Evolutionary conservation across 2,888 invertebrate genomes (phyloP).

Genomic region (Operophtera brumata): DNA sequence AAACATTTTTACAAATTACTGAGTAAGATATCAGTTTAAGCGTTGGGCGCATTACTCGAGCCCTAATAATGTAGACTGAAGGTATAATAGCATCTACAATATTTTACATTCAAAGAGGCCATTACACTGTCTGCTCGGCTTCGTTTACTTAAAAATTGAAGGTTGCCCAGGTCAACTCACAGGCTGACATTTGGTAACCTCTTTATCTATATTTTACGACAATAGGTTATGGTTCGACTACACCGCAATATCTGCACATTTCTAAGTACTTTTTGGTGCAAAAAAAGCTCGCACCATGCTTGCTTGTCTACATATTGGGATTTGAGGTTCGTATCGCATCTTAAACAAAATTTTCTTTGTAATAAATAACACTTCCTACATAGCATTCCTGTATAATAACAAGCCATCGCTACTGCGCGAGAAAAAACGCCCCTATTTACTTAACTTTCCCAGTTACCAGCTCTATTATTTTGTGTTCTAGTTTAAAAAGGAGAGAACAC

Average conservation of each 20-base stretch:
- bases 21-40: constrained; percentile 10
- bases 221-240: constrained; percentile 13
- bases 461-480: constrained; percentile 46
- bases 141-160: constrained; percentile 32
- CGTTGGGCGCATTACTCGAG: constrained; percentile 12
- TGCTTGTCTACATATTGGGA: constrained; percentile 13
- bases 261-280: neutral
- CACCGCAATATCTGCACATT: neutral
- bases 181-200: constrained; percentile 41
- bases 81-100: constrained; percentile 25
- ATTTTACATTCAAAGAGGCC: constrained; percentile 24
- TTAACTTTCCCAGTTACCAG: constrained; percentile 31
- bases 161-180: constrained; percentile 41
- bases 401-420: constrained; percentile 28
- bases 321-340: constrained; percentile 18
- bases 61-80: constrained; percentile 14
- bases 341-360: constrained; percentile 23
- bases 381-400: constrained; percentile 34
- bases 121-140: constrained; percentile 30
- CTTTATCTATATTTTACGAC: constrained; percentile 36
- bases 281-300: neutral
- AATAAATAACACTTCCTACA: constrained; percentile 25
- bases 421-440: constrained; percentile 32
- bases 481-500: constrained; percentile 54
- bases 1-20: constrained; percentile 1